Percentiles rank a stretch among this genome's conserved stretches.
Evolutionary conservation across 2,888 invertebrate species (phyloP).

Genomic region (Dolomedes plantarius): DNA sequence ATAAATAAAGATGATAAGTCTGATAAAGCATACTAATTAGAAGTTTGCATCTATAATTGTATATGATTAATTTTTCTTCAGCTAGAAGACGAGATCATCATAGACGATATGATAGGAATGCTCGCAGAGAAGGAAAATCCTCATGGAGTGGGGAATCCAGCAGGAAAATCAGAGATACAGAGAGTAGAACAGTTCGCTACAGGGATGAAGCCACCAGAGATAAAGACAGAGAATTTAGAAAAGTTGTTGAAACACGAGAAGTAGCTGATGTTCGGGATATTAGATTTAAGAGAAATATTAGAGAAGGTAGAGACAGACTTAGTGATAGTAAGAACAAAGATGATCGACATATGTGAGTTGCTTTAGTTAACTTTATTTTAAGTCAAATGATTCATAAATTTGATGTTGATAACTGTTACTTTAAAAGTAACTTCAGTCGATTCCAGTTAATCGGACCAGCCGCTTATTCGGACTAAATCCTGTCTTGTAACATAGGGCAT

Average conservation of each 20-base stretch:
- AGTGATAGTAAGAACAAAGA: slow-evolving; percentile 42
- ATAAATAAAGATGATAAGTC: too few species aligned
- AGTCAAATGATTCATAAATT: too few species aligned
- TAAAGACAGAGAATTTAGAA: slow-evolving; percentile 66
- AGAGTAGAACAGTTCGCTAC: slow-evolving; percentile 42
- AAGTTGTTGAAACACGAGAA: slow-evolving; percentile 44
- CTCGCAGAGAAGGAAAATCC: slow-evolving; percentile 48
- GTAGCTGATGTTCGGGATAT: slow-evolving; percentile 36
- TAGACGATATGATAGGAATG: slow-evolving; percentile 73
- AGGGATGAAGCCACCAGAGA: slow-evolving; percentile 61
- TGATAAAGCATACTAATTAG: too few species aligned
- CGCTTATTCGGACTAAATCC: too few species aligned
- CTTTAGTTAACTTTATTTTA: too few species aligned
- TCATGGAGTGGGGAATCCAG: slow-evolving; percentile 32
- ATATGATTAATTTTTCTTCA: too few species aligned
- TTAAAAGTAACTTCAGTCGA: too few species aligned
- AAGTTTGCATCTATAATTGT: too few species aligned
- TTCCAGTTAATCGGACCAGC: too few species aligned
- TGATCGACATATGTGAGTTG: slow-evolving; percentile 49
- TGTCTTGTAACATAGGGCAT: too few species aligned
- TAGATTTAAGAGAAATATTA: slow-evolving; percentile 34
- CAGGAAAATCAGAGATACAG: slow-evolving; percentile 68
- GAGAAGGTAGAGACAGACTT: slow-evolving; percentile 36
- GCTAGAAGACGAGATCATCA: slow-evolving; percentile 65
- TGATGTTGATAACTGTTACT: too few species aligned